Conservation (phyloP, 2,113 vertebrate species). For the Peromyscus leucopus region DNA sequence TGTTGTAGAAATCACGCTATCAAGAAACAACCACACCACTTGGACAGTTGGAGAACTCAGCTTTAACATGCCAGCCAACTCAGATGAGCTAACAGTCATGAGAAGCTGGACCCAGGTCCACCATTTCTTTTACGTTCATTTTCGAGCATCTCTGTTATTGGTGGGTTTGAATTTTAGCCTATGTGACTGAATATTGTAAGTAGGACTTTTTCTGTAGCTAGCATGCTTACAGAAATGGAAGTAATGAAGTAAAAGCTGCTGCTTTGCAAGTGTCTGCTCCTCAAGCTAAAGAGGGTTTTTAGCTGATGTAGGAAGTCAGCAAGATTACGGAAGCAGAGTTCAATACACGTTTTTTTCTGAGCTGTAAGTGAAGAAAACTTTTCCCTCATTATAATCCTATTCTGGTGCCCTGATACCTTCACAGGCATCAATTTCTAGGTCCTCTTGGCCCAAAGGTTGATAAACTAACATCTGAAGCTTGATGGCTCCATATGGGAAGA, state of each 20-base stretch:
- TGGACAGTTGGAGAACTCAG: not conserved
- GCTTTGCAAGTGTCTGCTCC: not conserved
- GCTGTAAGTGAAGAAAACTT: not conserved
- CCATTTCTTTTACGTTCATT: not conserved
- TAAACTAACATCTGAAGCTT: not conserved
- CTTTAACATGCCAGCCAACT: no score
- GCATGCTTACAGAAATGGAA: not conserved
- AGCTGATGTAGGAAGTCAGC: not conserved
- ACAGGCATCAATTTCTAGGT: not conserved
- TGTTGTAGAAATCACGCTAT: no score
- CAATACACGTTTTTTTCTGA: not conserved
- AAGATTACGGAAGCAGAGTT: not conserved
- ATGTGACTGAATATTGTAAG: not conserved
- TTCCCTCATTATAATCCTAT: not conserved
- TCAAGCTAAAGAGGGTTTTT: not conserved
- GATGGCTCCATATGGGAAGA: not conserved
- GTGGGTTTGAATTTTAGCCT: not conserved
- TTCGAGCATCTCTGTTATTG: not conserved
- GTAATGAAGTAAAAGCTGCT: not conserved
- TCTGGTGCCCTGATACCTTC: not conserved
- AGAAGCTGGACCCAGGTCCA: not conserved
- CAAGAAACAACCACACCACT: not conserved
- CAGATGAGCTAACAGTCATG: not conserved
- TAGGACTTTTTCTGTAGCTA: not conserved
- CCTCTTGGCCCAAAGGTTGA: not conserved